A percentile compares a stretch with the other conserved stretches of the same genome.
phyloP scores from a whole-genome alignment of 1,140 invertebrate species.

The Semibalanus balanoides region DNA sequence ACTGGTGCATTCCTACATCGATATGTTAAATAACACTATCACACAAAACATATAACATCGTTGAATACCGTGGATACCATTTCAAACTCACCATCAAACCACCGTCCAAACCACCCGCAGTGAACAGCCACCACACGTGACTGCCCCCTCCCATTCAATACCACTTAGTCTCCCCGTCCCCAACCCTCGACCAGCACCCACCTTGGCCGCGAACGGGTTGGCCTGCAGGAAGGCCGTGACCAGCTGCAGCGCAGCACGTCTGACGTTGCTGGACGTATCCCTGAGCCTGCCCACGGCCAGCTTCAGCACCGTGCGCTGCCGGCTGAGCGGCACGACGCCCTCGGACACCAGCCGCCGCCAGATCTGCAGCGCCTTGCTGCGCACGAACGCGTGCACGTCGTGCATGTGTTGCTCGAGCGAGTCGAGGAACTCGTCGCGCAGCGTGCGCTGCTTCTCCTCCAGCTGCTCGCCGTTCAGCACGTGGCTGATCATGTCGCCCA shows the following conservation, averaged over 20 bases:
- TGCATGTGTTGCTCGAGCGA: slow-evolving; percentile 62
- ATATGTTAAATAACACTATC: too few relatives aligned
- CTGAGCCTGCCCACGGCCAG: slow-evolving; percentile 48
- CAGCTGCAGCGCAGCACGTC: slow-evolving; percentile 62
- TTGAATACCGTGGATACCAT: too few relatives aligned
- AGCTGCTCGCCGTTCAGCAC: slow-evolving; percentile 53
- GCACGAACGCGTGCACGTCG: slow-evolving; percentile 65
- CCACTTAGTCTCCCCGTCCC: too few relatives aligned
- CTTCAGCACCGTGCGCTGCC: slow-evolving; percentile 46
- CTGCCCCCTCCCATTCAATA: too few relatives aligned
- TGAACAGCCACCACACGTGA: too few relatives aligned
- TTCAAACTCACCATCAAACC: too few relatives aligned
- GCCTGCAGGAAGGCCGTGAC: slow-evolving; percentile 53
- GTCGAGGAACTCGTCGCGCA: slow-evolving; percentile 54
- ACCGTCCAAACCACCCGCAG: too few relatives aligned
- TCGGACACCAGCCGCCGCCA: slow-evolving; percentile 56
- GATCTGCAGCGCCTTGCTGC: slow-evolving; percentile 59
- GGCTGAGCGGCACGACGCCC: slow-evolving; percentile 51
- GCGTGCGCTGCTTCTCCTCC: slow-evolving; percentile 43
- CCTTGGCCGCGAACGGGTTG: slow-evolving; percentile 56
- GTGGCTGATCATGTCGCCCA: slow-evolving; percentile 54
- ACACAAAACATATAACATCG: too few relatives aligned
- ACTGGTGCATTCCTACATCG: too few relatives aligned
- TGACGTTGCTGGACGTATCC: slow-evolving; percentile 59
- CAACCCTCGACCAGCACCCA: slow-evolving; percentile 54